These are phyloP conservation scores for Alethe castanea DNA, from an alignment of 2,113 vertebrate genomes.

Conservation along the genomic window DNA sequence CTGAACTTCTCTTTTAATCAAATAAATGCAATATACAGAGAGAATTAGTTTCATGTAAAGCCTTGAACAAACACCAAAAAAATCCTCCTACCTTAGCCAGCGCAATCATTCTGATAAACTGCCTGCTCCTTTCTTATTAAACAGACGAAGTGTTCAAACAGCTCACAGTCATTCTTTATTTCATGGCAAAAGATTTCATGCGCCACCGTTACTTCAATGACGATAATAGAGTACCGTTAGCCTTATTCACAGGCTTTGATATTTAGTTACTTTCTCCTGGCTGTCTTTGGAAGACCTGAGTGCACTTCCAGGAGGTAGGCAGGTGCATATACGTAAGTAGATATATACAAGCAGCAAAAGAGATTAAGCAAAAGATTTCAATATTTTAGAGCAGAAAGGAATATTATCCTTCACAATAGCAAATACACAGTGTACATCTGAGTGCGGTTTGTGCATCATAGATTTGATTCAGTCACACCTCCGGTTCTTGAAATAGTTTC, in stretches of 20 bases:
- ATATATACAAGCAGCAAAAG: background rate
- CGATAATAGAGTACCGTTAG: background rate
- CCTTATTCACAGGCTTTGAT: background rate
- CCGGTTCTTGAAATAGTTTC: background rate
- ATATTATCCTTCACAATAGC: background rate
- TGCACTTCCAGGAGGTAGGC: background rate
- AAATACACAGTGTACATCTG: background rate
- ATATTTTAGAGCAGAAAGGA: background rate
- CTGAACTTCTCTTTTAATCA: constrained; percentile 18
- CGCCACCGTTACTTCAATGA: background rate
- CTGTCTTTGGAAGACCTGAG: background rate
- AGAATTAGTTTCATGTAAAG: constrained; percentile 11
- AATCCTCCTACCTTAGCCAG: background rate
- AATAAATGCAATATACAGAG: constrained; percentile 24
- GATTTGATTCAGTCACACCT: background rate
- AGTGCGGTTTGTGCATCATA: background rate
- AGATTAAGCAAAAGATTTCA: background rate
- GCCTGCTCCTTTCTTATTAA: background rate
- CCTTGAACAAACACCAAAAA: background rate
- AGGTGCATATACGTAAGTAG: background rate
- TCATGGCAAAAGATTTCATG: background rate
- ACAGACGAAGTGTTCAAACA: background rate
- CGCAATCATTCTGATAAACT: constrained; percentile 6
- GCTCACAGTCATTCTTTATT: constrained; percentile 3
- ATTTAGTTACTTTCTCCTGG: background rate